Conservation (phyloP, 2,797 vertebrate genomes). For the Cossypha niveicapilla region DNA sequence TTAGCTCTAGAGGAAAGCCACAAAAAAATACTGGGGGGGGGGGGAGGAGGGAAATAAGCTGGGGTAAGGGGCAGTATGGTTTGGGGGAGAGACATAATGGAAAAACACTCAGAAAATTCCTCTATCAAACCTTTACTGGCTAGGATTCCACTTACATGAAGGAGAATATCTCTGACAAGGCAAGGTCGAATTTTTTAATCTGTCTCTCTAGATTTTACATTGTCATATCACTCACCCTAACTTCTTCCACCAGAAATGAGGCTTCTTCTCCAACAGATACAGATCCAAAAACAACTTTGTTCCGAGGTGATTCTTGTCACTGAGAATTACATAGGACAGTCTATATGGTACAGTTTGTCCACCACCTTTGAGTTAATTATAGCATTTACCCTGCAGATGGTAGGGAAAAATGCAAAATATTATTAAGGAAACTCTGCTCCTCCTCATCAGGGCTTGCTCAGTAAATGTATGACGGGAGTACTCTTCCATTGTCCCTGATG, state of each 20-base stretch:
- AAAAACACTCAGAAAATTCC: not conserved
- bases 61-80: not conserved
- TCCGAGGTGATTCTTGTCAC: not conserved
- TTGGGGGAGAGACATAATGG: not conserved
- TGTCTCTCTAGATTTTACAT: not conserved
- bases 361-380: not conserved
- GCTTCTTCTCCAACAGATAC: not conserved
- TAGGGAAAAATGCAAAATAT: not conserved
- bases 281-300: not conserved
- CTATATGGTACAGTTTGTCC: not conserved
- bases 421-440: not conserved
- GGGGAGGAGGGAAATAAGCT: not conserved
- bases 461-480: not conserved
- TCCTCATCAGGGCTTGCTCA: not conserved
- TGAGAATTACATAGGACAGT: not conserved
- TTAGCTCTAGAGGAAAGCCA: constrained; percentile 74
- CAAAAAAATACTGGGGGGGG: not conserved
- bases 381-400: not conserved
- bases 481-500: not conserved
- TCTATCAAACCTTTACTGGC: not conserved
- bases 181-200: not conserved
- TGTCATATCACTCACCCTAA: not conserved
- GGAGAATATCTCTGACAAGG: not conserved
- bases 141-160: not conserved
- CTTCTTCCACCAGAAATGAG: not conserved